Base-by-base conservation (phyloP, 2,888 invertebrate species). In the Luffia ferchaultella region DNA sequence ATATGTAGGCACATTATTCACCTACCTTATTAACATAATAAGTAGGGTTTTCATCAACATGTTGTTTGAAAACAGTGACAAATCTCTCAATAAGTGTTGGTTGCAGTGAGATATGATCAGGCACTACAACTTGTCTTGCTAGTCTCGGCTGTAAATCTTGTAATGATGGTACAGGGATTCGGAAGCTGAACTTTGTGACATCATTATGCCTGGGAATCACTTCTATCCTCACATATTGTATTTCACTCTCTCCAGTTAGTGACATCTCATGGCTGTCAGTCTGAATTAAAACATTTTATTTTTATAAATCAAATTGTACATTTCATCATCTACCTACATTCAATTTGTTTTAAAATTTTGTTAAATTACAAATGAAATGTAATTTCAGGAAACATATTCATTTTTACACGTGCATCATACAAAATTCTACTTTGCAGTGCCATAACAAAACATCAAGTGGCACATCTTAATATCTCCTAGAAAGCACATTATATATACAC, bases 21-120 rank as follows among this genome's bases (percentile, higher is more conserved):
- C 45, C 60, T 67, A 89, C 89, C 76, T 88, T 78, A 54, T 82
- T 68, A 50, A 80, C 75, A 59, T 80, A 73, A 62, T 89, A 90
- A 5, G 80, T 70, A 0, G 90, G 89, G 78, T 95, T 95, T 56
- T 86, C 83, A 1, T 86, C 74, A 1, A 93, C 89, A 60, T 91
- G 89, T 41, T 92, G 87, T 60, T 88, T 90, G 68, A 97, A 97
- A 0, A 92, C 93, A 49, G 89, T 90, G 18, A 96, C 86, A 70
- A 97, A 97, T 64, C 91, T 87, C 63, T 97, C 96, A 49, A 92
- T 86, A 2, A 95, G 78, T 1, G 91, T 90, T 57, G 92, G 92
- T 65, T 92, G 88, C 20, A 82, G 55, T 0, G 71, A 68, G 42
- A 82, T 62, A 40, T 78, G 74, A 0, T 74, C 72, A 0, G 82